phyloP scores from a whole-genome alignment of 2,113 vertebrate species.

The Hydrochoerus hydrochaeris region DNA sequence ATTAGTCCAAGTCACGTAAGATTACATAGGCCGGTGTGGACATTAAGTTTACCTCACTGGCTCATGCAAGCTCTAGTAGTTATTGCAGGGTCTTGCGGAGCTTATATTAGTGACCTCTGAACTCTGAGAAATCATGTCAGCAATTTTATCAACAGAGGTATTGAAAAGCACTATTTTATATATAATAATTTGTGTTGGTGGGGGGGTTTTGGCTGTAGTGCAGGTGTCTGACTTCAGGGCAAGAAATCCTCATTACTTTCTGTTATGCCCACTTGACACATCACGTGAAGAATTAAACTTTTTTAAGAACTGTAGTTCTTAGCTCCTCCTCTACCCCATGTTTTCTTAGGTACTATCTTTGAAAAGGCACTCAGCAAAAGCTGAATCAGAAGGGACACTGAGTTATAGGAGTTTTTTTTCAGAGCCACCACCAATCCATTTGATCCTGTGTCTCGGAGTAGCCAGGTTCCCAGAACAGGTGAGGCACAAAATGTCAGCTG shows the following conservation, averaged over 20 bases:
- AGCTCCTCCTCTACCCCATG: not conserved
- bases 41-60: not conserved
- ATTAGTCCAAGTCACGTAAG: not conserved
- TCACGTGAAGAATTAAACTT: not conserved
- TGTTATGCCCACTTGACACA: not conserved
- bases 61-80: not conserved
- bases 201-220: not conserved
- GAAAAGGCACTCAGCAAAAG: not conserved
- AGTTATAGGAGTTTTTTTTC: not conserved
- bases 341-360: constrained; percentile 5
- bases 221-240: not conserved
- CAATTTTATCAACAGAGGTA: not conserved
- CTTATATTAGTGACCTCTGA: not conserved
- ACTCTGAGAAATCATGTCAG: not conserved
- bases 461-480: not conserved
- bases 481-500: not conserved
- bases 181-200: too few species aligned
- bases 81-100: not conserved
- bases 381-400: not conserved
- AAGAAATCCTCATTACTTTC: not conserved
- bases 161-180: not conserved
- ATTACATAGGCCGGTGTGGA: rapidly evolving
- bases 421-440: not conserved
- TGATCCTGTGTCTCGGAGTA: not conserved
- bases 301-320: not conserved